Base-by-base conservation (phyloP, 2,113 vertebrate species). In the Elgaria multicarinata region DNA sequence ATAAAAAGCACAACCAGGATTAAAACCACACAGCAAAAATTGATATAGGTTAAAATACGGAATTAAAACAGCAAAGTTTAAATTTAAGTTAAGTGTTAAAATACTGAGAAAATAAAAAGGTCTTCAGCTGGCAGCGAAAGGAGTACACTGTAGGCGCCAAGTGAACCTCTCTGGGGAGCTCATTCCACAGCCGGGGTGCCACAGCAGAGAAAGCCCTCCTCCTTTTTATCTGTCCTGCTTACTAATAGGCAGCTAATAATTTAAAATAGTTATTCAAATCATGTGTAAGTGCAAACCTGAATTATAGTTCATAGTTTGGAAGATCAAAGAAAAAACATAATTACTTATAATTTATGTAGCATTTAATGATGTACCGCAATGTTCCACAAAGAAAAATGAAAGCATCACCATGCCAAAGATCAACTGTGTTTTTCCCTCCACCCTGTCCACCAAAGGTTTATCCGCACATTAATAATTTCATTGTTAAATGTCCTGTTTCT, bases 181-280 rank as follows among this genome's bases (percentile, higher is more conserved):
- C n/a, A n/a, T n/a, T n/a, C n/a, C n/a, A n/a, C n/a, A n/a, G n/a
- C n/a, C n/a, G n/a, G n/a, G n/a, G n/a, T n/a, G n/a, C n/a, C n/a
- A n/a, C n/a, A n/a, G n/a, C n/a, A n/a, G n/a, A n/a, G n/a, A n/a
- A n/a, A n/a, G n/a, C n/a, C n/a, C n/a, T n/a, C n/a, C n/a, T n/a
- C n/a, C n/a, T n/a, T n/a, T 67, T 88, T 81, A 62, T 44, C 67
- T 88, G 39, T 42, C 36, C 39, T 87, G 55, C 74, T 77, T 77
- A 77, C 39, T 66, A 58, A 58, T 31, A 50, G 67, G 24, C 62
- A 36, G 33, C 22, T 46, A 36, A 80, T 88, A 88, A 82, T 62
- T 86, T 58, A 44, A 87, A 80, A 33, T 5, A 69, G 4, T 8
- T 42, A 44, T 88, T 58, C 50, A 81, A 44, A 83, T 64, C 36